Base-by-base conservation (phyloP, 2,113 vertebrate species). In the Chamaetylas fuelleborni region DNA sequence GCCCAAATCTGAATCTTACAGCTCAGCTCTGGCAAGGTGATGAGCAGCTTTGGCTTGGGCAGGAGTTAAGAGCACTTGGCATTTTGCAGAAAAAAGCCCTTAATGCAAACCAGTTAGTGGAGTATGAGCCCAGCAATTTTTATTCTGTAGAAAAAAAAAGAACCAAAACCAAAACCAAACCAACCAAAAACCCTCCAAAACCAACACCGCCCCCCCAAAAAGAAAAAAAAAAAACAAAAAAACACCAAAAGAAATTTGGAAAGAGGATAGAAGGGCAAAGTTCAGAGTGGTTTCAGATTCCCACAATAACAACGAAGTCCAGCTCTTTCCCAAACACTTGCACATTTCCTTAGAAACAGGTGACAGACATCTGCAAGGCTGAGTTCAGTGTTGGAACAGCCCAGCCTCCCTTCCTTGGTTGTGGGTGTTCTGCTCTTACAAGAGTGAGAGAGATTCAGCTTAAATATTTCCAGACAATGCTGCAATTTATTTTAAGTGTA, bases 261-360 rank as follows among this genome's bases (percentile, higher is more conserved):
- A 92, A 96, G 47, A 47, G 84, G 58, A 82, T 66, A 87, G 58
- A 78, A 82, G 92, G 76, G 62, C 90, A 96, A 96, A 96, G 91
- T 96, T 97, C 95, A 96, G 90, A 90, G 70, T 80, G 71, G 87
- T 97, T 97, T 96, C 91, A 78, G 80, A 93, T 96, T 97, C 88
- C 92, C 93, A 91, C 65, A 88, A 93, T 87, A 95, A 97, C 72
- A 97, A 88, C 25, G 42, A 96, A 95, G 72, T 62, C 91, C 54
- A 89, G 60, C 90, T 88, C 81, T 96, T 93, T 95, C 91, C 94
- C 95, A 93, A 97, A 97, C 84, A 96, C 88, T 94, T 95, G 80
- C 67, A 92, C 91, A 96, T 95, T 97, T 97, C 93, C 86, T 95
- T 95, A 95, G 96, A 92, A 97, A 92, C 95, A 97, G 96, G 86